These are phyloP conservation scores for Endotricha flammealis DNA, from an alignment of 2,888 invertebrate species.

Conservation along the genomic window DNA sequence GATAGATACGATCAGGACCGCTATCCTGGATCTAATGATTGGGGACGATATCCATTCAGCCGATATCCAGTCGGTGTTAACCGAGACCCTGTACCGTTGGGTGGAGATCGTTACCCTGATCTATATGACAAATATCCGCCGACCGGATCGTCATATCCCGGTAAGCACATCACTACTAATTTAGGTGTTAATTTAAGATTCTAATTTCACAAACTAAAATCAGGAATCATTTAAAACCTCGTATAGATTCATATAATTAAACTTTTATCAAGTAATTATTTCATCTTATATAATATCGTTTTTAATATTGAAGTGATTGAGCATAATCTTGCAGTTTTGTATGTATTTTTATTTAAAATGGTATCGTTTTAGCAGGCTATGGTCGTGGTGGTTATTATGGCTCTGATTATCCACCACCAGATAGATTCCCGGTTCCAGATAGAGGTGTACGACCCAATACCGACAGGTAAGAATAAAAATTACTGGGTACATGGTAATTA, in stretches of 20 bases:
- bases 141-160: constrained; percentile 73
- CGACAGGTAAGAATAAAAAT: constrained; percentile 45
- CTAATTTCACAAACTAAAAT: too few species aligned
- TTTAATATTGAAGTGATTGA: not conserved
- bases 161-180: constrained; percentile 45
- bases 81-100: constrained; percentile 69
- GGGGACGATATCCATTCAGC: constrained; percentile 67
- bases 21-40: constrained; percentile 49
- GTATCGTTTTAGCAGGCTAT: constrained; percentile 41
- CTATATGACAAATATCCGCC: constrained; percentile 78
- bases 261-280: too few species aligned
- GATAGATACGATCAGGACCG: constrained; percentile 73
- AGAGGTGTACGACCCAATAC: constrained; percentile 69
- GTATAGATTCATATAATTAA: too few species aligned
- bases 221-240: too few species aligned
- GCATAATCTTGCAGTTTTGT: not conserved
- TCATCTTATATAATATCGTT: not conserved
- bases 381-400: constrained; percentile 65
- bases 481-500: not conserved
- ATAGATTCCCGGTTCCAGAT: constrained; percentile 64
- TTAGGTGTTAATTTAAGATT: too few species aligned
- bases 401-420: constrained; percentile 50
- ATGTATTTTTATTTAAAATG: constrained; percentile 12
- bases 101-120: constrained; percentile 70
- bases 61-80: constrained; percentile 70